Percentiles rank a stretch among this genome's conserved stretches.
Evolutionary conservation across 2,113 vertebrate genomes (phyloP).

Genomic region (Alethe diademata): DNA sequence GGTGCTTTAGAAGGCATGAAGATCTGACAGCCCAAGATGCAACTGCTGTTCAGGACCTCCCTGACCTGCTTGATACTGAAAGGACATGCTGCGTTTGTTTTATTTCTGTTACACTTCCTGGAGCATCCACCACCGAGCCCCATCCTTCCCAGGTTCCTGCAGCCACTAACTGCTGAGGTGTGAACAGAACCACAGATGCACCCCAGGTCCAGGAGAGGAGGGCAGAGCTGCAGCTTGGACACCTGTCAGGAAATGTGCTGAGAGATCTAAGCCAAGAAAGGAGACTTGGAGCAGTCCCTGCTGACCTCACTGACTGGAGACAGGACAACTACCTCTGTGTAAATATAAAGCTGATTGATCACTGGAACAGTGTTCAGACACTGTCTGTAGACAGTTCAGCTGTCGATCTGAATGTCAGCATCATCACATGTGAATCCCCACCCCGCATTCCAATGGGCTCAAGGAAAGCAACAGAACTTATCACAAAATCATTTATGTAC

Average conservation of each 20-base stretch:
- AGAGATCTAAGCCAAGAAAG: not conserved
- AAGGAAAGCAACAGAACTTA: not conserved
- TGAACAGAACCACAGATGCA: not conserved
- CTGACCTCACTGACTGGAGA: not conserved
- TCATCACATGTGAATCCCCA: not conserved
- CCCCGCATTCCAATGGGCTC: not conserved
- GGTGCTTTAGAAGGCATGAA: not conserved
- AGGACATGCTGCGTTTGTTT: not conserved
- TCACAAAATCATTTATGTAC: not conserved
- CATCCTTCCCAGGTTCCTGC: not conserved
- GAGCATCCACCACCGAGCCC: not conserved
- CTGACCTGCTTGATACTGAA: not conserved
- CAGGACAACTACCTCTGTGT: not conserved
- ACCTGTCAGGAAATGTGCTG: accelerated
- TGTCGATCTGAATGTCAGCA: not conserved
- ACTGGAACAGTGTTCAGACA: not conserved
- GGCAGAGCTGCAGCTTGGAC: not conserved
- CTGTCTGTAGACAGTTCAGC: not conserved
- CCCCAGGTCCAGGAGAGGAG: not conserved
- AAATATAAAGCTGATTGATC: not conserved
- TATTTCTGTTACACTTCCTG: not conserved
- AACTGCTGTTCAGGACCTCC: not conserved
- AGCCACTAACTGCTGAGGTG: not conserved
- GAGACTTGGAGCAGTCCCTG: not conserved
- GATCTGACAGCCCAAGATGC: not conserved